Conservation (phyloP, 2,888 invertebrate species). For the Neoitamus cyanurus region DNA sequence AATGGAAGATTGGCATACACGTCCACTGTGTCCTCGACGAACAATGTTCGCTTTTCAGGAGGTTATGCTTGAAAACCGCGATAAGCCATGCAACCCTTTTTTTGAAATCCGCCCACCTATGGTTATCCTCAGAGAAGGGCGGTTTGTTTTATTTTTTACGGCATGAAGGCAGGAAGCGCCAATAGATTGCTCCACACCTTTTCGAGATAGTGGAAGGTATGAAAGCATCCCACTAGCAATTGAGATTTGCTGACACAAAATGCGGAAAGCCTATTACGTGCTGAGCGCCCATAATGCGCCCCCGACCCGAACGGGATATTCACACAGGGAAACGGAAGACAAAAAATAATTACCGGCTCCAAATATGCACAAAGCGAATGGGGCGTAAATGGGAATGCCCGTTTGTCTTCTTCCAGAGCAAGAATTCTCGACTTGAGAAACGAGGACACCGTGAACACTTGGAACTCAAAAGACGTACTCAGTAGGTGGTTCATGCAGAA, state of each 20-base stretch:
- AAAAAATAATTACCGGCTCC: conserved; percentile 1
- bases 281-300: not conserved
- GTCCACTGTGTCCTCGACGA: no score
- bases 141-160: not conserved
- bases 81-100: not conserved
- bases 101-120: not conserved
- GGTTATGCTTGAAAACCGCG: not conserved
- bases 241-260: not conserved
- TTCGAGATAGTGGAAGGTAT: not conserved
- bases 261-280: not conserved
- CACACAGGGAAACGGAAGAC: not conserved
- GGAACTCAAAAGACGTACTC: not conserved
- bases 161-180: not conserved
- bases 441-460: not conserved
- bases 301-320: not conserved
- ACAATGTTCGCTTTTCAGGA: no score
- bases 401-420: not conserved
- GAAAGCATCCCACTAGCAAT: not conserved
- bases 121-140: not conserved
- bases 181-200: conserved; percentile 7
- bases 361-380: conserved; percentile 18
- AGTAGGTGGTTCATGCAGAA: not conserved
- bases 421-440: not conserved
- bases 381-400: not conserved
- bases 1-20: no score